phyloP scores from a whole-genome alignment of 1,140 invertebrate genomes.

The Sinella curviseta region DNA sequence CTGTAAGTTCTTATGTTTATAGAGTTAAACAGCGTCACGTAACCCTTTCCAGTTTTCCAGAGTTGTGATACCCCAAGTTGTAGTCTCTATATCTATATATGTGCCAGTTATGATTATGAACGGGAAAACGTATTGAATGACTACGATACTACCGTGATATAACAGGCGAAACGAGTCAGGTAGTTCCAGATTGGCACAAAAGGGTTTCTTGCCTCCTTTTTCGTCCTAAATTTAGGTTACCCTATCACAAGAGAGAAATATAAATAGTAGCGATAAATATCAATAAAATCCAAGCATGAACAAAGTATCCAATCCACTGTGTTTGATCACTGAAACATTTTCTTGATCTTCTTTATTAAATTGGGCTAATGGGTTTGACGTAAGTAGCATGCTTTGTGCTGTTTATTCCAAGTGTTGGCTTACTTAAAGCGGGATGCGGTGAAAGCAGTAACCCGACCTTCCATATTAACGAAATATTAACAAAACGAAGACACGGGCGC shows the following conservation, averaged over 20 bases:
- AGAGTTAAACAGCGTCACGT: slow-evolving; percentile 71
- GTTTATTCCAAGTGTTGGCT: slow-evolving; percentile 3
- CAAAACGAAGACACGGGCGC: slow-evolving; percentile 66
- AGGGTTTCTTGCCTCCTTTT: slow-evolving; percentile 56
- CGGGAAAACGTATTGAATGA: slow-evolving; percentile 72
- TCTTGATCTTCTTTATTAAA: no score
- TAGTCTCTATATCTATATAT: slow-evolving; percentile 73
- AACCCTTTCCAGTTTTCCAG: slow-evolving; percentile 74
- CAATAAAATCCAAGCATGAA: no score
- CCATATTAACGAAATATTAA: slow-evolving; percentile 72
- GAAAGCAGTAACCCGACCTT: slow-evolving; percentile 63
- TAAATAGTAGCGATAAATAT: no score
- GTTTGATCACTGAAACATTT: no score
- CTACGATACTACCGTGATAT: slow-evolving; percentile 62
- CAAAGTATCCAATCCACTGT: no score
- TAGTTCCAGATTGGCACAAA: slow-evolving; percentile 63
- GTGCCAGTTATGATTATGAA: slow-evolving; percentile 74
- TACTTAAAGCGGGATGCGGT: slow-evolving; percentile 58
- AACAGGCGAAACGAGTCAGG: slow-evolving; percentile 58
- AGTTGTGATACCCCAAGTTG: slow-evolving; percentile 71
- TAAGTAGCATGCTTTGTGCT: no score
- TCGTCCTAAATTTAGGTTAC: slow-evolving; percentile 50
- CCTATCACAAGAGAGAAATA: no score
- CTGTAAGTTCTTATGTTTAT: slow-evolving; percentile 76
- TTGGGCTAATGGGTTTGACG: no score